A percentile compares a stretch with the other conserved stretches of the same genome.
These are phyloP conservation scores for Ennomos erosarius DNA, from an alignment of 2,888 invertebrate genomes.

Conservation along the genomic window DNA sequence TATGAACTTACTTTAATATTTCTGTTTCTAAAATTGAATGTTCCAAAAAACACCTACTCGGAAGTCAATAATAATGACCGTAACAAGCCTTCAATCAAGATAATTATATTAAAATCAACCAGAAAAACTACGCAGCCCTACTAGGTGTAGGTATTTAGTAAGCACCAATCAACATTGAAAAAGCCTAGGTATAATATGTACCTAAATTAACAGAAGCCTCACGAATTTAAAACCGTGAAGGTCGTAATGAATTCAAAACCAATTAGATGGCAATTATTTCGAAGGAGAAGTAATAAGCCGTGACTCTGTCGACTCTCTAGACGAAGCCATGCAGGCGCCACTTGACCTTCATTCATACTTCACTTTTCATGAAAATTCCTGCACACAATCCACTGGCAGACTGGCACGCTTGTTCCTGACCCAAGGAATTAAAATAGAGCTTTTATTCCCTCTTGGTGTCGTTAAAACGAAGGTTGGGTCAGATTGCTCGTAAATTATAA, in stretches of 20 bases:
- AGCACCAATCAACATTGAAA: slow-evolving; percentile 8
- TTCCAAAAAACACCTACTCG: too few species aligned
- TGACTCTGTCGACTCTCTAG: slow-evolving; percentile 44
- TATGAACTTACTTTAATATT: too few species aligned
- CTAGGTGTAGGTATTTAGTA: too few species aligned
- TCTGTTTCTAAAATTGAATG: too few species aligned
- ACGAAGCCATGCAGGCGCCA: slow-evolving; percentile 64
- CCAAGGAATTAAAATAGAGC: slow-evolving; percentile 43
- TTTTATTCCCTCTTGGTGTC: slow-evolving; percentile 17
- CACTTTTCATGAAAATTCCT: slow-evolving; percentile 54
- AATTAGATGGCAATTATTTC: slow-evolving; percentile 50
- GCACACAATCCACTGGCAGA: slow-evolving; percentile 36
- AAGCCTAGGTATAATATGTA: slow-evolving; percentile 12
- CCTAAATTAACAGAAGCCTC: slow-evolving; percentile 47
- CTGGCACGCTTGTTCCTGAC: slow-evolving; percentile 41
- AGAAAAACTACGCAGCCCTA: too few species aligned
- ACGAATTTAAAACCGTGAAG: slow-evolving; percentile 49
- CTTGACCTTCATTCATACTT: slow-evolving; percentile 62
- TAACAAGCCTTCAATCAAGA: too few species aligned
- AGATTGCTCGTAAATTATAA: slow-evolving; percentile 37
- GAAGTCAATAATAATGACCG: too few species aligned
- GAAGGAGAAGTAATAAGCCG: slow-evolving; percentile 58
- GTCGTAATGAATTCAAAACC: slow-evolving; percentile 51
- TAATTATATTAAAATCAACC: too few species aligned
- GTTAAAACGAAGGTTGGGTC: slow-evolving; percentile 38